Evolutionary conservation across 2,888 invertebrate genomes (phyloP).

Genomic region (Sabatieria punctata): DNA sequence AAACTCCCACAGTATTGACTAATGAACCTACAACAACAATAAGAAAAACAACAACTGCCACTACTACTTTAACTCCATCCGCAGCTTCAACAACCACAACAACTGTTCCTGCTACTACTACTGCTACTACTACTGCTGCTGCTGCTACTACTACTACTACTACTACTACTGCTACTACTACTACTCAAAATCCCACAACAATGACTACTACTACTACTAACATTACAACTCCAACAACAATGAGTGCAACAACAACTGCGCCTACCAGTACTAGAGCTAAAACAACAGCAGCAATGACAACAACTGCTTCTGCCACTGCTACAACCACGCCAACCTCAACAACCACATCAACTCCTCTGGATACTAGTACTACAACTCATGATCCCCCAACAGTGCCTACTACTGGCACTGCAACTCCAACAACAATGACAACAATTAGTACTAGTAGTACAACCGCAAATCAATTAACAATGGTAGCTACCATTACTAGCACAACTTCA

Average conservation of each 20-base stretch:
- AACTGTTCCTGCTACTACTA: background rate
- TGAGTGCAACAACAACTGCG: background rate
- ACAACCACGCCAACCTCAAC: background rate
- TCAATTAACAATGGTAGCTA: too few relatives aligned
- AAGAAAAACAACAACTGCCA: too few relatives aligned
- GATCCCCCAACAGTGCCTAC: background rate
- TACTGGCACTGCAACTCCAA: background rate
- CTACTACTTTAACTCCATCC: too few relatives aligned
- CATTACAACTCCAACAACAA: background rate
- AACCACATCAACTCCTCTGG: background rate
- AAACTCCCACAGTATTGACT: background rate
- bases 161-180: background rate
- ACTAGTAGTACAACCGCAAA: too few relatives aligned
- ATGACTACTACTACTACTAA: background rate
- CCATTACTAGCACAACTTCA: too few relatives aligned
- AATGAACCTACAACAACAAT: slow-evolving; percentile 5
- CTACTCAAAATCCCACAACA: background rate
- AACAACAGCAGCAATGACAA: too few relatives aligned
- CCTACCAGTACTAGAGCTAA: background rate
- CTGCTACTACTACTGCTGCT: background rate
- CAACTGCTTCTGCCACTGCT: background rate
- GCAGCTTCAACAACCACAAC: background rate
- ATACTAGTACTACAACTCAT: background rate
- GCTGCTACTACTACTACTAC: background rate
- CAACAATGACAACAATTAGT: background rate